Conservation (phyloP, 2,888 invertebrate species). For the Abrostola triplasia region DNA sequence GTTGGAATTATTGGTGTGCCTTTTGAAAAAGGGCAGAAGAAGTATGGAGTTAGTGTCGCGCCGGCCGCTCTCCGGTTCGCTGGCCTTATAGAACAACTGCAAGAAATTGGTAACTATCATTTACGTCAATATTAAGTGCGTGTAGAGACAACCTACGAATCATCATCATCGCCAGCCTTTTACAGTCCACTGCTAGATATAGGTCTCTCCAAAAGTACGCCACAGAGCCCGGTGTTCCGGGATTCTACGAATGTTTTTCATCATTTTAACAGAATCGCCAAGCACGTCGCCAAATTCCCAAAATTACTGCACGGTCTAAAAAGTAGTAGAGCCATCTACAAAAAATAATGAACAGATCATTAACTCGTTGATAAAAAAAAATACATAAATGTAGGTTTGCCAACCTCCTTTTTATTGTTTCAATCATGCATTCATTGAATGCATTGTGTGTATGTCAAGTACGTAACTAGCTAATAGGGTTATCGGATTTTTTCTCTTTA, state of each 20-base stretch:
- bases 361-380: too few relatives aligned
- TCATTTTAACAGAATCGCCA: too few relatives aligned
- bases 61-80: constrained; percentile 90
- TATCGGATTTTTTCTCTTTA: not conserved
- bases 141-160: too few relatives aligned
- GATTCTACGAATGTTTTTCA: too few relatives aligned
- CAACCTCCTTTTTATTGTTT: not conserved
- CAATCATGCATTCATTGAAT: not conserved
- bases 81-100: constrained; percentile 89
- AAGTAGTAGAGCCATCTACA: too few relatives aligned
- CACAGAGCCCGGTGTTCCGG: too few relatives aligned
- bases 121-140: not conserved
- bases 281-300: too few relatives aligned
- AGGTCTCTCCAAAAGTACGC: too few relatives aligned
- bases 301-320: too few relatives aligned
- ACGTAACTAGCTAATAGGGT: not conserved
- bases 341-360: too few relatives aligned
- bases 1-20: constrained; percentile 94
- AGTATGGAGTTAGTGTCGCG: constrained; percentile 91
- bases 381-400: not conserved
- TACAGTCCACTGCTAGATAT: too few relatives aligned
- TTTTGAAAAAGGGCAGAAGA: constrained; percentile 93
- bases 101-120: constrained; percentile 88
- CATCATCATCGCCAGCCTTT: too few relatives aligned
- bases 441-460: not conserved